Evolutionary conservation across 2,888 invertebrate species (phyloP).

Genomic region (Mylabris sibirica): DNA sequence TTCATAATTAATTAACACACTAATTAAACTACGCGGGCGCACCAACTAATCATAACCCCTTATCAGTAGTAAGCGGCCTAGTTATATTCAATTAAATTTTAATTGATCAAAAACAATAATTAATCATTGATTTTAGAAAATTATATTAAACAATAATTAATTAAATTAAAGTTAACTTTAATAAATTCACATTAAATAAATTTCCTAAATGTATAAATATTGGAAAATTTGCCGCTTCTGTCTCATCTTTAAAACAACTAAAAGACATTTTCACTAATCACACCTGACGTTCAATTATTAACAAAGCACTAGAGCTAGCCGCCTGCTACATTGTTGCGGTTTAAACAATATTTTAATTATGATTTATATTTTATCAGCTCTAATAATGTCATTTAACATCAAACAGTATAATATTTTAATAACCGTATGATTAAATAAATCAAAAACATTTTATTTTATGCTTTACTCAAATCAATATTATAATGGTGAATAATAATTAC

Average conservation of each 20-base stretch:
- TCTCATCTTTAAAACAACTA: constrained; percentile 41
- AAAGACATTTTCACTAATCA: constrained; percentile 56
- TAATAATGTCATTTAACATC: constrained; percentile 53
- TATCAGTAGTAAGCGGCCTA: constrained; percentile 48
- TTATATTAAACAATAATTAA: background rate
- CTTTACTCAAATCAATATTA: too few species aligned
- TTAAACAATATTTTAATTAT: constrained; percentile 59
- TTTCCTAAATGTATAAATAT: background rate
- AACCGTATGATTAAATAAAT: too few species aligned
- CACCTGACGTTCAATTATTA: constrained; percentile 60
- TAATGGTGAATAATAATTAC: too few species aligned
- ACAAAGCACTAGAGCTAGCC: constrained; percentile 55
- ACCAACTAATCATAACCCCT: constrained; percentile 52
- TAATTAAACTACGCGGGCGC: constrained; percentile 61
- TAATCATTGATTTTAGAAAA: background rate
- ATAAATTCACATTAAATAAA: background rate
- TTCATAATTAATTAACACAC: constrained; percentile 61
- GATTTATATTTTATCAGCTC: constrained; percentile 55
- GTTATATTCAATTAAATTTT: constrained; percentile 10
- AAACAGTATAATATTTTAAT: background rate
- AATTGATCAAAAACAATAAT: constrained; percentile 1
- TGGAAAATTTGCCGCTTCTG: constrained; percentile 48
- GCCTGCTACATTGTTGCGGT: constrained; percentile 52
- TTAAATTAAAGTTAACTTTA: background rate
- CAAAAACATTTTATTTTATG: too few species aligned